Base-by-base conservation (phyloP, 2,888 invertebrate genomes). In the Calliphora vomitoria region DNA sequence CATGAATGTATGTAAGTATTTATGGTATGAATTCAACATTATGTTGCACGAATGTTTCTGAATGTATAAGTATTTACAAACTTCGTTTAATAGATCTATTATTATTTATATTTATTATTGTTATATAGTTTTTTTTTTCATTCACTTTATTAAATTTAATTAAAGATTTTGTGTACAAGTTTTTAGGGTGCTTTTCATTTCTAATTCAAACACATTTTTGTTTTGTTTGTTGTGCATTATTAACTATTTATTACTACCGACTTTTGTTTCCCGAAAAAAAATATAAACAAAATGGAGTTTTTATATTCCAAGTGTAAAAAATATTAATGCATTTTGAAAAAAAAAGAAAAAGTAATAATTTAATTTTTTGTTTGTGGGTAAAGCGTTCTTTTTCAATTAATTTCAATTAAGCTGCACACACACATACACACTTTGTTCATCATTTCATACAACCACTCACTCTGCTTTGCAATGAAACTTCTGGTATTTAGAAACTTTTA, bases 81-180 rank as follows among this genome's bases (percentile, higher is more conserved):
- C 66, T 53, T 62, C 31, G 18, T 50, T 82, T 82, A 74, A 82
- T 75, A 75, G 74, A 66, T 82, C 74, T 75, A 82, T 82, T 82
- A 68, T 82, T 82, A 66, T 64, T 62, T 53, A 44, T 72, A 31
- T 64, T 55, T 80, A 47, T 80, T 80, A n/a, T 60, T 68, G 31
- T 44, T 79, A 69, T 69, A 50, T 15, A 47, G 79, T 50, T n/a
- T 62, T 60, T 80, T 71, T 31, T 66, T 11, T 81, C n/a, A n/a
- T n/a, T 81, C 50, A 87, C 83, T 87, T 83, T 87, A 87, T 87
- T 87, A 87, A 87, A 87, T 87, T 87, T 84, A 87, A 87, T 87
- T 87, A 87, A 84, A 84, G 83, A 81, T 81, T 83, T 83, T 55
- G 55, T 75, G 47, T 66, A 20, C n/a, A 50, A 74, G 58, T 68